These are phyloP conservation scores for Tricholauxania praeusta DNA, from an alignment of 2,888 invertebrate species.

Conservation along the genomic window DNA sequence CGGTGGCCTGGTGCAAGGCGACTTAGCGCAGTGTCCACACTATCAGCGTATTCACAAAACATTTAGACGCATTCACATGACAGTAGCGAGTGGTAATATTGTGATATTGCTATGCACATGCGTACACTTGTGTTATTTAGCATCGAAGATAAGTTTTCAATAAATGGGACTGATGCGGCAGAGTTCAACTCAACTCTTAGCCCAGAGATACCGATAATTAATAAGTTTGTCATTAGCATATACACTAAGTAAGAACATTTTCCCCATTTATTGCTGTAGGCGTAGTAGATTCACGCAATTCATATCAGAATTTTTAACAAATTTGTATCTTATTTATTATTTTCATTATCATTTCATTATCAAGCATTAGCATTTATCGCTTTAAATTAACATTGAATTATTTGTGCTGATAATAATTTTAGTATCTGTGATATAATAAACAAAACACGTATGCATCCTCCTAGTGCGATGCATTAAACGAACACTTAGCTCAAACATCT, in stretches of 20 bases:
- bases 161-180: constrained; percentile 6
- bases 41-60: constrained; percentile 80
- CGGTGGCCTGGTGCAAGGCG: constrained; percentile 79
- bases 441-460: not conserved
- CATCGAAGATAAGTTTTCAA: constrained; percentile 66
- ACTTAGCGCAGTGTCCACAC: constrained; percentile 81
- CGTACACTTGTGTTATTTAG: constrained; percentile 76
- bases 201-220: not conserved
- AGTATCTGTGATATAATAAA: constrained; percentile 35
- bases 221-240: not conserved
- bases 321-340: constrained; percentile 4
- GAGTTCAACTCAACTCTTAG: not conserved
- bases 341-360: not conserved
- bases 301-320: not conserved
- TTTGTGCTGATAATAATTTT: constrained; percentile 9
- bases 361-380: not conserved
- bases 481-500: too few species aligned
- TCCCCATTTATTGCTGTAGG: not conserved
- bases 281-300: not conserved
- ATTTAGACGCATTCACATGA: constrained; percentile 83
- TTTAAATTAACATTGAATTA: not conserved
- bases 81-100: constrained; percentile 85
- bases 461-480: too few species aligned
- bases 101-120: constrained; percentile 76
- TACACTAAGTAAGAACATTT: not conserved